Conservation (phyloP, 37 sponge, comb jelly and placozoan genomes). For the Halisarca cf. caerulea region DNA sequence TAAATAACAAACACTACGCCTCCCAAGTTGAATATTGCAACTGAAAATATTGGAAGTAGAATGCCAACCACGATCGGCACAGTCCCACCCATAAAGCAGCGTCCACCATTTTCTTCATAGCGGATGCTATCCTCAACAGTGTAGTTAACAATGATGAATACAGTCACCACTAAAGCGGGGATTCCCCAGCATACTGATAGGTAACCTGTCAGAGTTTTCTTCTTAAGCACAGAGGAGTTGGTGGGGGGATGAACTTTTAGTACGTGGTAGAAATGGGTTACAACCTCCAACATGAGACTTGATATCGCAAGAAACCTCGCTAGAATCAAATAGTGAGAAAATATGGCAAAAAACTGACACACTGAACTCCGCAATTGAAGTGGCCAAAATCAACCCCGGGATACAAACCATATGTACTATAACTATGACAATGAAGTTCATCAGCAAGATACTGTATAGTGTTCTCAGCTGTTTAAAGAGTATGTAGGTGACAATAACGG, state of each 20-base stretch:
- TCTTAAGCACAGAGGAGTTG: too few relatives aligned
- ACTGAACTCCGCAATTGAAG: not conserved
- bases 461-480: conserved; percentile 52
- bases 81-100: not conserved
- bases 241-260: not conserved
- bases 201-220: not conserved
- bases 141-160: not conserved
- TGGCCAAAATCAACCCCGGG: not conserved
- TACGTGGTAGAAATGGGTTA: not conserved
- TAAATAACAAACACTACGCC: too few relatives aligned
- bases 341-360: conserved; percentile 30
- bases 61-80: not conserved
- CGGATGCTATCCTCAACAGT: not conserved
- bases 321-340: conserved; percentile 40
- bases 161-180: not conserved
- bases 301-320: conserved; percentile 44
- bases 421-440: conserved; percentile 35
- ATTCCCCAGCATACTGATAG: not conserved
- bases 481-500: conserved; percentile 29
- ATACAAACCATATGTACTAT: conserved; percentile 28
- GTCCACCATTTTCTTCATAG: not conserved
- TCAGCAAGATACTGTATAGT: conserved; percentile 38
- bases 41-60: not conserved
- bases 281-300: conserved; percentile 22
- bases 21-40: too few relatives aligned